Evolutionary conservation across 2,113 vertebrate genomes (phyloP).

Genomic region (Astur gentilis): DNA sequence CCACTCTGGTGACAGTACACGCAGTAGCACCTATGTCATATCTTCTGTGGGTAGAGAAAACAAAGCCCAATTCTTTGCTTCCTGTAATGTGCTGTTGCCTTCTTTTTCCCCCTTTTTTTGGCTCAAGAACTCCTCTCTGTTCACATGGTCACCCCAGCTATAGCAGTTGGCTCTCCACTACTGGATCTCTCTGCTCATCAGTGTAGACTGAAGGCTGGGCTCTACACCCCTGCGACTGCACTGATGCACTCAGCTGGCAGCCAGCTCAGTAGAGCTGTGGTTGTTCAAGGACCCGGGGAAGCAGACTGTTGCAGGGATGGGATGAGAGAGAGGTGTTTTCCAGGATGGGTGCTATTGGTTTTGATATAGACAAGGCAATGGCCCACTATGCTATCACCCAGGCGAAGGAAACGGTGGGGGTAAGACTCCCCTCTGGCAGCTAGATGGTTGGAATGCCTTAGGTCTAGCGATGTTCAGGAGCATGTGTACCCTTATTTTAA

Average conservation of each 20-base stretch:
- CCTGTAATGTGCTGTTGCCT: neutral
- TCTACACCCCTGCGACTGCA: too few relatives aligned
- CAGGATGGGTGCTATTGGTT: neutral
- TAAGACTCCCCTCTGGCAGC: neutral
- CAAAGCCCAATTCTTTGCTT: neutral
- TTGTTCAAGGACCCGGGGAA: neutral
- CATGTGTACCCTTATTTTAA: neutral
- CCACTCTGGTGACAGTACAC: neutral
- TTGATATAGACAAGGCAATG: neutral
- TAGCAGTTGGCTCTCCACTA: neutral
- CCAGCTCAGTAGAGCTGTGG: neutral
- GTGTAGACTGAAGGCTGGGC: neutral
- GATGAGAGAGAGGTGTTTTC: neutral
- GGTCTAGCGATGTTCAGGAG: neutral
- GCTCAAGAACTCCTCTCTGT: neutral
- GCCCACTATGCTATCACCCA: rapidly evolving
- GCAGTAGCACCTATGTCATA: neutral
- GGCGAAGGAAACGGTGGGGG: rapidly evolving
- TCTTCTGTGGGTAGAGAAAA: neutral
- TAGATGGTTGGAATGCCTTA: neutral
- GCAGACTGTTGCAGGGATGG: neutral
- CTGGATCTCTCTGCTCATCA: too few relatives aligned
- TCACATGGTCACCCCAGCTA: neutral
- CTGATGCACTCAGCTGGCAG: neutral
- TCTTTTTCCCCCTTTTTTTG: neutral